Evolutionary conservation across 2,113 vertebrate genomes (phyloP).

Genomic region (Edolisoma coerulescens): DNA sequence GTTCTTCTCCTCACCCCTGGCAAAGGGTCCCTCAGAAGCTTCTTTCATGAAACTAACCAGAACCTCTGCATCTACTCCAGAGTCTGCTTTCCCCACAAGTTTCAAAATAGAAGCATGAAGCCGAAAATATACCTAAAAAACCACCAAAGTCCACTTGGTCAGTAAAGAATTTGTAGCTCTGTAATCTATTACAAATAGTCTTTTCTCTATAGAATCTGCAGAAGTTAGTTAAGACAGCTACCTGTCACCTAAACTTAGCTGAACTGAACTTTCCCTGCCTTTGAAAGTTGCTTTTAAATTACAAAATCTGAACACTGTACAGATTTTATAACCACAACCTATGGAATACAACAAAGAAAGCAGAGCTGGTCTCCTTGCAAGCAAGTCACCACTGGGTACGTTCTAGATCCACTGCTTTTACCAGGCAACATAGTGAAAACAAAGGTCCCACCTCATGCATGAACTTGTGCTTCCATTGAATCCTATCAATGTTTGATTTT

Average conservation of each 20-base stretch:
- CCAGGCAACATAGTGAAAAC: neutral
- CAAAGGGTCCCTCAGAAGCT: conserved; percentile 90
- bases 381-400: neutral
- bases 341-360: neutral
- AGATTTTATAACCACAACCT: neutral
- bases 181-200: neutral
- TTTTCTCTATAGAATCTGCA: neutral
- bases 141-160: neutral
- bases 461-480: neutral
- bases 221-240: neutral
- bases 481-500: neutral
- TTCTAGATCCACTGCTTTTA: neutral
- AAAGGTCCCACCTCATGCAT: neutral
- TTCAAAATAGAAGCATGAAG: conserved; percentile 93
- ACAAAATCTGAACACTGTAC: neutral
- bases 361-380: neutral
- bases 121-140: conserved; percentile 88
- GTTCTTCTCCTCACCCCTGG: conserved; percentile 94
- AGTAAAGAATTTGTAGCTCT: neutral
- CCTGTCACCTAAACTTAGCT: neutral
- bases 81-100: conserved; percentile 80
- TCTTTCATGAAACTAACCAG: conserved; percentile 89
- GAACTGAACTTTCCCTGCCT: neutral
- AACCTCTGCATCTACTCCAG: conserved; percentile 81
- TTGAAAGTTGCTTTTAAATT: neutral